Conservation (phyloP, 2,888 invertebrate genomes). For the Junonia oenone region DNA sequence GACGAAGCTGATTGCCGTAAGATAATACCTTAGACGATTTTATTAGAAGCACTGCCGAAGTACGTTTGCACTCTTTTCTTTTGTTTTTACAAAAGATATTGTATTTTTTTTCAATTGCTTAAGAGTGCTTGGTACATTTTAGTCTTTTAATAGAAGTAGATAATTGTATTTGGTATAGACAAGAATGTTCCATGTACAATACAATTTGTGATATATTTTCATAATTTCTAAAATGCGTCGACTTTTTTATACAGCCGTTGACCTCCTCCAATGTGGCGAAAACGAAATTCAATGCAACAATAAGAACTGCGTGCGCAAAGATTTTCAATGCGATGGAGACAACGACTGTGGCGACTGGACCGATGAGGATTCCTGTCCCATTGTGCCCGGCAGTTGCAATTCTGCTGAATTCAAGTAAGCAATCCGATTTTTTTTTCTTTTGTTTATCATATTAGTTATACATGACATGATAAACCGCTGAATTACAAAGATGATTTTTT, state of each 20-base stretch:
- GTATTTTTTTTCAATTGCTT: neutral
- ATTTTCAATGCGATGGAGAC: slow-evolving; percentile 90
- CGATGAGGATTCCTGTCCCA: slow-evolving; percentile 89
- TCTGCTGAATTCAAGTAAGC: slow-evolving; percentile 85
- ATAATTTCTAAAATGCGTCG: neutral
- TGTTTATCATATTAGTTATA: too few relatives aligned
- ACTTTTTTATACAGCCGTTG: slow-evolving; percentile 44
- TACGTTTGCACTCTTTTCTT: neutral
- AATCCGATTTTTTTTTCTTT: neutral
- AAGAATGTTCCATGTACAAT: neutral
- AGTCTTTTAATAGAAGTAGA: neutral
- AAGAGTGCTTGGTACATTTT: neutral
- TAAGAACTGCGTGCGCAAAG: slow-evolving; percentile 85
- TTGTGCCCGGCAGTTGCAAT: slow-evolving; percentile 82
- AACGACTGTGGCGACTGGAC: slow-evolving; percentile 94
- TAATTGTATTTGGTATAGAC: too few relatives aligned
- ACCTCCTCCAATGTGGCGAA: slow-evolving; percentile 83
- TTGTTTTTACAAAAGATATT: too few relatives aligned
- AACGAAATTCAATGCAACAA: slow-evolving; percentile 87
- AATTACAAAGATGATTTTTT: too few relatives aligned
- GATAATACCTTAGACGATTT: slow-evolving; percentile 34
- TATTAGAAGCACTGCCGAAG: neutral
- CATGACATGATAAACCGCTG: too few relatives aligned
- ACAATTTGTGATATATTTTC: neutral
- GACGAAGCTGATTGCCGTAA: slow-evolving; percentile 86